Base-by-base conservation (phyloP, 2,113 vertebrate genomes). In the Nesogale talazaci region DNA sequence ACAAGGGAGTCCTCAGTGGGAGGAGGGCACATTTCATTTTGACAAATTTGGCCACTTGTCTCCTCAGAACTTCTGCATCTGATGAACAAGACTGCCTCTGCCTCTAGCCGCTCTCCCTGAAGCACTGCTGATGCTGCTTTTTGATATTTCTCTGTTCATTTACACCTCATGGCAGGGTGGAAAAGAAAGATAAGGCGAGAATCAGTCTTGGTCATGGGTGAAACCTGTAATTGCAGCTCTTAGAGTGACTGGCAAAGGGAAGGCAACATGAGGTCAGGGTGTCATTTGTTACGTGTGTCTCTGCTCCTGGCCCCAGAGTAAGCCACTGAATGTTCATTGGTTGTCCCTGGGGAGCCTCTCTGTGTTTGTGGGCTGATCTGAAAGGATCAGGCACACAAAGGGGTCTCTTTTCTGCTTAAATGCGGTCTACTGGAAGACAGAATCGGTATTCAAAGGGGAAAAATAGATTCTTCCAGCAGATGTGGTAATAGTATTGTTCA, bases 101-200 rank as follows among this genome's bases (percentile, higher is more conserved):
- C 17, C 63, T 87, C 83, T 80, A 85, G 42, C 19, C 40, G 19
- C 34, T 67, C 52, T 75, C 36, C 22, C 19, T 8, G 46, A 25
- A 56, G 56, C 40, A 15, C 56, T 89, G 67, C 23, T 31, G 40
- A 57, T 36, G 12, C 6, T 92, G 74, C 20, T 89, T 91, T 81
- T 86, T 70, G n/a, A 70, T 31, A 42, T 42, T 84, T 95, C 70
- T 86, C 34, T 79, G 38, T 52, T 79, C 77, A 77, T 74, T 86
- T 94, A 40, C 3, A 87, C 84, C 29, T 87, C 57, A 34, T 56
- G 42, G 31, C 20, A 59, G 34, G 56, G 63, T 34, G 17, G 83
- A 88, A 63, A 34, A 79, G 16, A 38, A 34, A 81, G 79, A 57
- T 78, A n/a, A 69, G 72, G 40, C 75, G 22, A 65, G 27, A 78